Percentiles rank a stretch among this genome's conserved stretches.
Conservation (phyloP, 1,140 invertebrate genomes). For the Gryon sp. region DNA sequence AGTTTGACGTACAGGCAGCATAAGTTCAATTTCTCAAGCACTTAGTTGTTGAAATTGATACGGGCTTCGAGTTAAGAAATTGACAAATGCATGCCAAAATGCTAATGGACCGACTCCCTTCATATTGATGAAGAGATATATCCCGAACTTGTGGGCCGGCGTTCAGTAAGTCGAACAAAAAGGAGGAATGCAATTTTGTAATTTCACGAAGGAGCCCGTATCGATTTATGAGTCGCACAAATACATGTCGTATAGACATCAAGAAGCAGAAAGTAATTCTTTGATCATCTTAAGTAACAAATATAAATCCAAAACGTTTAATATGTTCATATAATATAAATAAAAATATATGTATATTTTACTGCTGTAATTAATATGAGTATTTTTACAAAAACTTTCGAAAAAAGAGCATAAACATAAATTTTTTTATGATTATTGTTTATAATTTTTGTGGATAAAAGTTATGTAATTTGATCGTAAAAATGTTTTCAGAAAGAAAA, state of each 20-base stretch:
- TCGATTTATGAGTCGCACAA: conserved; percentile 28
- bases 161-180: conserved; percentile 2
- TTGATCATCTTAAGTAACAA: conserved; percentile 34
- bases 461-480: too few relatives aligned
- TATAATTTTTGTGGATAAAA: too few relatives aligned
- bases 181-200: conserved; percentile 33
- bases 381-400: too few relatives aligned
- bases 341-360: too few relatives aligned
- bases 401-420: too few relatives aligned
- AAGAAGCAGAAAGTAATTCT: conserved; percentile 18
- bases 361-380: too few relatives aligned
- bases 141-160: background rate
- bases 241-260: conserved; percentile 15
- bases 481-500: too few relatives aligned
- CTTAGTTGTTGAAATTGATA: background rate
- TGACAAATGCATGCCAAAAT: conserved; percentile 19
- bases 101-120: conserved; percentile 15
- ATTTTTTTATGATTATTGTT: too few relatives aligned
- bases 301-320: conserved; percentile 19
- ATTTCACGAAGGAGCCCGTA: conserved; percentile 24
- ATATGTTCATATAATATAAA: background rate
- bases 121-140: conserved; percentile 24
- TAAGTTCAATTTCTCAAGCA: too few relatives aligned
- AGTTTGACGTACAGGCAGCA: too few relatives aligned
- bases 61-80: conserved; percentile 2